Conservation (phyloP, 2,113 vertebrate genomes). For the Sebastes fasciatus region DNA sequence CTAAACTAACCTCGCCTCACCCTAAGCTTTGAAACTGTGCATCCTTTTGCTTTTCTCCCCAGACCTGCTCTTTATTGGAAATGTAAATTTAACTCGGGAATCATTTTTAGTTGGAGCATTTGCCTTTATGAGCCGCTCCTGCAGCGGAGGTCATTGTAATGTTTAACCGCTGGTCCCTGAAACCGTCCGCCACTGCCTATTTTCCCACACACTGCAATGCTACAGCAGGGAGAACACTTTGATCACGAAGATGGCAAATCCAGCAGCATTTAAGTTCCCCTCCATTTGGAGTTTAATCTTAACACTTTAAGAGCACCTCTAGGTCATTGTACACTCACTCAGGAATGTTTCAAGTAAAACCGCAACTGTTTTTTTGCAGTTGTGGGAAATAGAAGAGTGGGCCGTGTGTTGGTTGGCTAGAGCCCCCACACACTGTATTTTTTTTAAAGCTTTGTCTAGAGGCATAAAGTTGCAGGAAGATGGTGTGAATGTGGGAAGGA, state of each 20-base stretch:
- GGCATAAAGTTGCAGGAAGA: slow-evolving; percentile 35
- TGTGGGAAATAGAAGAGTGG: slow-evolving; percentile 42
- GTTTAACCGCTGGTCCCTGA: slow-evolving; percentile 43
- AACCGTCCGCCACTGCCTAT: slow-evolving; percentile 19
- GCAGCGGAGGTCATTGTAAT: slow-evolving; percentile 43
- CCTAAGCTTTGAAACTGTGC: neutral
- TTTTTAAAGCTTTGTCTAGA: slow-evolving; percentile 23
- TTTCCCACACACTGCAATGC: slow-evolving; percentile 38
- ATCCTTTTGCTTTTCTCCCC: neutral
- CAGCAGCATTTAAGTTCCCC: slow-evolving; percentile 39
- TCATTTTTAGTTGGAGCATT: slow-evolving; percentile 18
- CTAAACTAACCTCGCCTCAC: slow-evolving; percentile 7
- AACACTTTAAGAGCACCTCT: slow-evolving; percentile 45
- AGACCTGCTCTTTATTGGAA: slow-evolving; percentile 22
- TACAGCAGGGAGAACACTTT: slow-evolving; percentile 36
- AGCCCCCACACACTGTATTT: slow-evolving; percentile 21
- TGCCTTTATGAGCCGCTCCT: slow-evolving; percentile 26
- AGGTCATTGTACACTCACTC: slow-evolving; percentile 36
- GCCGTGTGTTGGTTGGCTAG: slow-evolving; percentile 37
- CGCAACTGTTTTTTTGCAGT: slow-evolving; percentile 25
- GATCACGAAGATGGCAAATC: slow-evolving; percentile 59
- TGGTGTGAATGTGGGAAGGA: slow-evolving; percentile 54
- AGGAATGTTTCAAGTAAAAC: slow-evolving; percentile 52
- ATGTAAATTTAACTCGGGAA: slow-evolving; percentile 23
- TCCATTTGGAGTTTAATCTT: slow-evolving; percentile 38